A percentile compares a stretch with the other conserved stretches of the same genome.
These are phyloP conservation scores for Campoplex capitator DNA, from an alignment of 2,888 invertebrate genomes.

Conservation along the genomic window DNA sequence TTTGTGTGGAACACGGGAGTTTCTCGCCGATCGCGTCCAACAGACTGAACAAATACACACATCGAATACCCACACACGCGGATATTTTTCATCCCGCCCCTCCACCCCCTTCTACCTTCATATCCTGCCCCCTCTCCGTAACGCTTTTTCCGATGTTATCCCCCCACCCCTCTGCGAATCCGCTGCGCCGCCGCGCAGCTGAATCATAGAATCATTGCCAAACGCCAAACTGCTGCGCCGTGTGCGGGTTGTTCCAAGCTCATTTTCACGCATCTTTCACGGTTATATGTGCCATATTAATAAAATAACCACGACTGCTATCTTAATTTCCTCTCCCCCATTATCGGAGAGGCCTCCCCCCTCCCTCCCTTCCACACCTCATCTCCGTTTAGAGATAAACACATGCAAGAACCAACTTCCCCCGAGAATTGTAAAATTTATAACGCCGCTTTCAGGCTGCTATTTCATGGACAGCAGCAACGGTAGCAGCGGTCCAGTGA, in stretches of 20 bases:
- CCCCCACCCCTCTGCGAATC: background rate
- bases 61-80: slow-evolving; percentile 68
- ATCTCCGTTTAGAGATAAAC: background rate
- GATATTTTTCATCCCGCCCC: background rate
- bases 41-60: slow-evolving; percentile 70
- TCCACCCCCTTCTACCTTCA: background rate
- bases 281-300: slow-evolving; percentile 23
- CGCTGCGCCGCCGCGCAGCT: slow-evolving; percentile 4
- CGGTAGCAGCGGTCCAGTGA: no score
- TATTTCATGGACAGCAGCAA: no score
- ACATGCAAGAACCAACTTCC: background rate
- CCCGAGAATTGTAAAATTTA: slow-evolving; percentile 17
- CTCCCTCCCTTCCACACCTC: background rate
- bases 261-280: slow-evolving; percentile 31
- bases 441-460: background rate
- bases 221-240: slow-evolving; percentile 17
- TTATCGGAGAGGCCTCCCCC: background rate
- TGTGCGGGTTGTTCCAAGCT: slow-evolving; percentile 12
- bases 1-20: slow-evolving; percentile 47
- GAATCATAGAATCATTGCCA: background rate
- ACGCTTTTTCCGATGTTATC: background rate
- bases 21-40: slow-evolving; percentile 71
- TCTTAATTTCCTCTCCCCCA: slow-evolving; percentile 9
- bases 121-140: background rate
- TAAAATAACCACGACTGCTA: slow-evolving; percentile 34